phyloP scores from a whole-genome alignment of 1,140 invertebrate genomes.

The Macrosteles quadrilineatus region DNA sequence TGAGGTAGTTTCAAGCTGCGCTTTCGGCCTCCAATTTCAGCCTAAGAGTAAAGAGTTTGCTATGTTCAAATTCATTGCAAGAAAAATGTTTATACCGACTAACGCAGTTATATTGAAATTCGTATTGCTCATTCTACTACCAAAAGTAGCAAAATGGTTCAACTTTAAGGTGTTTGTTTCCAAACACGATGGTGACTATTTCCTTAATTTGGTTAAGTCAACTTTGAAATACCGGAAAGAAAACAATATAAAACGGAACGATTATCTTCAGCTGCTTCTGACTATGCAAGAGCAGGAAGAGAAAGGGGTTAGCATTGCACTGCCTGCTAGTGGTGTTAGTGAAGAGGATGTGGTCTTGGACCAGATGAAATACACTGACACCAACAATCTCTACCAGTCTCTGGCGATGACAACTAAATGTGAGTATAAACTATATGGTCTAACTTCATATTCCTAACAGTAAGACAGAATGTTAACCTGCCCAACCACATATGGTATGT shows the following conservation, averaged over 20 bases:
- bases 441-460: too few species aligned
- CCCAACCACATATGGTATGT: too few species aligned
- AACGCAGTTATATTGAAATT: not conserved
- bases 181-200: conserved; percentile 41
- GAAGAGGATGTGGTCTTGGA: too few species aligned
- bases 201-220: conserved; percentile 37
- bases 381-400: too few species aligned
- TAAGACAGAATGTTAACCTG: too few species aligned
- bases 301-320: too few species aligned
- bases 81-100: not conserved
- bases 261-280: conserved; percentile 46
- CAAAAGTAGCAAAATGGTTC: not conserved
- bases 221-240: conserved; percentile 44
- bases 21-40: conserved; percentile 44
- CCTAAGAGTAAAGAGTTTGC: conserved; percentile 14
- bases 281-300: conserved; percentile 31
- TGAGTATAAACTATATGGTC: too few species aligned
- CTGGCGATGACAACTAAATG: too few species aligned
- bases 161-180: conserved; percentile 25
- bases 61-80: not conserved
- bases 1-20: conserved; percentile 42
- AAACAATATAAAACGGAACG: conserved; percentile 44
- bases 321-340: too few species aligned
- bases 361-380: too few species aligned
- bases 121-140: not conserved